Base-by-base conservation (phyloP, 1,140 invertebrate species). In the Rhynchophorus ferrugineus region DNA sequence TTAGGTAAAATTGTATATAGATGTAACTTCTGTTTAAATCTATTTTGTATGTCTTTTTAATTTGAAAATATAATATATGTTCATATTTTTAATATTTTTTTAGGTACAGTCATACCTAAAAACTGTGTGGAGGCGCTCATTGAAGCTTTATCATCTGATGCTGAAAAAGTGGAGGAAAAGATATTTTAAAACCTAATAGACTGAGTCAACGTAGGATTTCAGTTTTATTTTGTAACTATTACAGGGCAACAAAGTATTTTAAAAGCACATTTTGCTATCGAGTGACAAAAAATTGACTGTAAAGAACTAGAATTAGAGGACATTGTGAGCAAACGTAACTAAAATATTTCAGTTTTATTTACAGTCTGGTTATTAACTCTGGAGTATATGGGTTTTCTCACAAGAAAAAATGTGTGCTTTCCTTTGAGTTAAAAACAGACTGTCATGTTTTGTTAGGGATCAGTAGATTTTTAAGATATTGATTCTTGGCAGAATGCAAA, bases 61-160 rank as follows among this genome's bases (percentile, higher is more conserved):
- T n/a, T n/a, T n/a, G n/a, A n/a, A n/a, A n/a, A n/a, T n/a, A n/a
- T n/a, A n/a, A n/a, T n/a, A n/a, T n/a, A n/a, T n/a, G n/a, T n/a
- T n/a, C n/a, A n/a, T 6, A 47, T 36, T 36, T 16, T 19, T 16
- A 5, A 41, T 18, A 17, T 51, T 55, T 57, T 62, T 62, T 33
- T 71, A 86, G 84, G 91, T 56, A 93, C 88, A 7, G 69, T 94
- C 49, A 93, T 94, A 72, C 91, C 91, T 61, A 89, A 89, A 69
- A 87, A 86, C 63, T 91, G 89, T 69, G 84, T 91, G 58, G 83
- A 88, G 55, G 69, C 82, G 19, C 71, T 95, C 17, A 79, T 81
- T 59, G 81, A 87, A 66, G 84, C 87, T 36, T 73, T 94, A 14
- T 79, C 84, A 13, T 77, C 83, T 6, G 89, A 91, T 72, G 85